Percentiles rank a stretch among this genome's conserved stretches.
These are phyloP conservation scores for Hycleus cichorii DNA, from an alignment of 1,140 invertebrate genomes.

Conservation along the genomic window DNA sequence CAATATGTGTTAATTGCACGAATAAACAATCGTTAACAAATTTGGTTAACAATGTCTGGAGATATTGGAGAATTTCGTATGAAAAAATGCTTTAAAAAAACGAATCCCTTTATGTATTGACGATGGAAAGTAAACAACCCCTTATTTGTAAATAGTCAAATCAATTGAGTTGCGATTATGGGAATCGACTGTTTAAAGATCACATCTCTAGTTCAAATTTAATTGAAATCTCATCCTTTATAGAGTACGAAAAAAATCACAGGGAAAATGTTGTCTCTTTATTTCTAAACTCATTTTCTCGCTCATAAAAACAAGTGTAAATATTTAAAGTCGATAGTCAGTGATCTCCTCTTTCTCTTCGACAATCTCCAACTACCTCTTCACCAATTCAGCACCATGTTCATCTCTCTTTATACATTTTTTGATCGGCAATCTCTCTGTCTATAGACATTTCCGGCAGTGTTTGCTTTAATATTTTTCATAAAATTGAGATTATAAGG, in stretches of 20 bases:
- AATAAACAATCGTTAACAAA: too few species aligned
- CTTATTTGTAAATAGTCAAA: too few species aligned
- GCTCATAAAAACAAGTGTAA: conserved; percentile 32
- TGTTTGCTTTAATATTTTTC: conserved; percentile 38
- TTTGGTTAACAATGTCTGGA: too few species aligned
- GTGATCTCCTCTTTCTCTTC: conserved; percentile 27
- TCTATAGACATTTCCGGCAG: conserved; percentile 35
- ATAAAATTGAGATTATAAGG: conserved; percentile 38
- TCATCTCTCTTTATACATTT: conserved; percentile 8
- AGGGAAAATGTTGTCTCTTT: conserved; percentile 18
- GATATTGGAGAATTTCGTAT: too few species aligned
- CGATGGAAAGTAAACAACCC: too few species aligned
- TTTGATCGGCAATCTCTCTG: conserved; percentile 36
- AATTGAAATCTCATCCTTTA: conserved; percentile 19
- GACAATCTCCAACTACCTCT: too few species aligned
- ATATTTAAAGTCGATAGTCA: conserved; percentile 35
- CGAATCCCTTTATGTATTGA: too few species aligned
- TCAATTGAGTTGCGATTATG: too few species aligned
- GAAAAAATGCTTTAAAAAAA: too few species aligned
- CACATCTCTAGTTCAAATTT: not conserved
- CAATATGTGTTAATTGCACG: too few species aligned
- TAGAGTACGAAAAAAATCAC: not conserved
- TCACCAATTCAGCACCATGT: too few species aligned
- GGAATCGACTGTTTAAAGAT: too few species aligned
- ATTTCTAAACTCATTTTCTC: conserved; percentile 29